A percentile compares a stretch with the other conserved stretches of the same genome.
phyloP scores from a whole-genome alignment of 2,888 invertebrate genomes.

The Conchocele bisecta region DNA sequence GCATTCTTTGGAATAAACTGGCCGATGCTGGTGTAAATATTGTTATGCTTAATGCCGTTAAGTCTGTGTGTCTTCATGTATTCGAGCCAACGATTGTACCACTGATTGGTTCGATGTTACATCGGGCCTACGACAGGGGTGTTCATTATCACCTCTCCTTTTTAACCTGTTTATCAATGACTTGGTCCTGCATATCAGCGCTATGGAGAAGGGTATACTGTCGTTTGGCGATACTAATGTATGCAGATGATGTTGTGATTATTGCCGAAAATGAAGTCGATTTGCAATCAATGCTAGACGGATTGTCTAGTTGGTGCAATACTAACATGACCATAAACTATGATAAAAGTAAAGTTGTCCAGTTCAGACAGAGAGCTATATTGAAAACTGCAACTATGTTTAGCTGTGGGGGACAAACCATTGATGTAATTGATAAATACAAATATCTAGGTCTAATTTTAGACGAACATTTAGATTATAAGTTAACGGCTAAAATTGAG shows the following conservation, averaged over 20 bases:
- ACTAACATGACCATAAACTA: constrained; percentile 8
- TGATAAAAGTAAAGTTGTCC: constrained; percentile 18
- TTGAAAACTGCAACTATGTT: background rate
- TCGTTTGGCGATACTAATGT: background rate
- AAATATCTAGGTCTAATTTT: constrained; percentile 22
- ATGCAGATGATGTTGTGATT: constrained; percentile 3
- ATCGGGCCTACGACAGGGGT: constrained; percentile 20
- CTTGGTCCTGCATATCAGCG: background rate
- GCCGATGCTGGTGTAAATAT: background rate
- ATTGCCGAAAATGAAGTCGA: background rate
- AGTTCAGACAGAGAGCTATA: constrained; percentile 15
- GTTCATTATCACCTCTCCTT: constrained; percentile 16
- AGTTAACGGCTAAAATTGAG: constrained; percentile 15
- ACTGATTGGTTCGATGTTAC: constrained; percentile 20
- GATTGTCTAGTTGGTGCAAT: background rate
- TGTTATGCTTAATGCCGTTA: constrained; percentile 11
- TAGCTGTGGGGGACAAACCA: background rate
- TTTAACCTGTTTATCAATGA: constrained; percentile 34
- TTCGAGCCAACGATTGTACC: background rate
- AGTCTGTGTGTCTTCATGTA: constrained; percentile 8
- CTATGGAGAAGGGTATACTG: background rate
- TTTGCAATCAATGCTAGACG: background rate
- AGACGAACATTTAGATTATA: constrained; percentile 19
- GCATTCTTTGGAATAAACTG: constrained; percentile 4
- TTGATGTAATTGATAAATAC: constrained; percentile 4